Evolutionary conservation across 2,113 vertebrate species (phyloP).

Genomic region (Lynx canadensis): DNA sequence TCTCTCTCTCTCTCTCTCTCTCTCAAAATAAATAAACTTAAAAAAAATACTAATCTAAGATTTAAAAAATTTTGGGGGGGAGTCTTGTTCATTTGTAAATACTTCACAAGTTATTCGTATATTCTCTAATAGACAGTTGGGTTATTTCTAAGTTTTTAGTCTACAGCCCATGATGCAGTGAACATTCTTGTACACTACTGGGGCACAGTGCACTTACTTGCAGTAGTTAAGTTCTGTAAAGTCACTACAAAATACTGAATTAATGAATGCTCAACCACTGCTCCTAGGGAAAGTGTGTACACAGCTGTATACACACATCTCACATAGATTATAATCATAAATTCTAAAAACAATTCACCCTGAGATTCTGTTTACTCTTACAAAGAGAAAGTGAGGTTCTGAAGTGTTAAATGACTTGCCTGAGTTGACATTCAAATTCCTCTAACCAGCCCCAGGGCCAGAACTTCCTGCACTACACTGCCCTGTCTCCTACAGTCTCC

Average conservation of each 20-base stretch:
- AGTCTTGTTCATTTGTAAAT: background rate
- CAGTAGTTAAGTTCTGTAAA: background rate
- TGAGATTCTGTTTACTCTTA: background rate
- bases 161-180: background rate
- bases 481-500: background rate
- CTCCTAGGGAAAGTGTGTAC: background rate
- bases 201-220: background rate
- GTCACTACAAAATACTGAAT: background rate
- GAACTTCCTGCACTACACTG: background rate
- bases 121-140: background rate
- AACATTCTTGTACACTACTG: background rate
- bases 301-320: background rate
- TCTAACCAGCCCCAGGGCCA: background rate
- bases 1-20: too few relatives aligned
- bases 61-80: too few relatives aligned
- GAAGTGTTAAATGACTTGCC: background rate
- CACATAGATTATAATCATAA: background rate
- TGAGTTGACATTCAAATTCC: background rate
- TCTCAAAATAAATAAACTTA: too few relatives aligned
- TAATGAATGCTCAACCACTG: background rate
- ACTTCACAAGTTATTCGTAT: background rate
- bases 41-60: too few relatives aligned
- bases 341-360: background rate
- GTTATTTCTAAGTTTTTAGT: background rate
- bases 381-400: background rate